Percentiles rank a stretch among this genome's conserved stretches.
Conservation (phyloP, 1,140 invertebrate genomes). For the Lordiphosa stackelbergi region DNA sequence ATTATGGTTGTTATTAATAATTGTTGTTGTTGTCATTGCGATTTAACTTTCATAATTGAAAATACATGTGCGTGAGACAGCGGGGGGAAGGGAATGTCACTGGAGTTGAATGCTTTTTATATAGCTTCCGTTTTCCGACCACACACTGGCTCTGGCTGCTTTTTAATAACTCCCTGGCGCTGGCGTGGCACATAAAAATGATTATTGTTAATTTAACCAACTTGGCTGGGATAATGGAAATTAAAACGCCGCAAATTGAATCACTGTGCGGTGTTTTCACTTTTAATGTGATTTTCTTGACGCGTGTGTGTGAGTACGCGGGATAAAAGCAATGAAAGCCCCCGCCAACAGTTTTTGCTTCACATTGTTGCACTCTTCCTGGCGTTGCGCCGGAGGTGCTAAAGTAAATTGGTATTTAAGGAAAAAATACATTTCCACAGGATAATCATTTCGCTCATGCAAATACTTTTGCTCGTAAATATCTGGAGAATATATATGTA, state of each 20-base stretch:
- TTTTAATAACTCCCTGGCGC: conserved; percentile 60
- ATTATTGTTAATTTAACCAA: conserved; percentile 58
- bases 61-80: background rate
- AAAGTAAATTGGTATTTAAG: conserved; percentile 38
- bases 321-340: conserved; percentile 32
- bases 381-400: conserved; percentile 10
- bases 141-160: conserved; percentile 10
- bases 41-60: conserved; percentile 50
- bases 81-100: no score
- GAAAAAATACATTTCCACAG: conserved; percentile 9
- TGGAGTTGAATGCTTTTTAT: background rate
- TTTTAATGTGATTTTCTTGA: conserved; percentile 36
- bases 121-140: conserved; percentile 35
- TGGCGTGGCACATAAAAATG: conserved; percentile 50
- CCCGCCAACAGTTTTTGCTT: conserved; percentile 29
- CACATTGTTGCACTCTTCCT: conserved; percentile 32
- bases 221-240: conserved; percentile 37
- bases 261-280: conserved; percentile 38
- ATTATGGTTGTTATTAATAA: conserved; percentile 15
- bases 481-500: conserved; percentile 17
- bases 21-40: conserved; percentile 23
- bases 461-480: conserved; percentile 25
- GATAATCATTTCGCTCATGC: conserved; percentile 27
- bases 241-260: conserved; percentile 63
- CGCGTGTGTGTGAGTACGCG: conserved; percentile 9